These are phyloP conservation scores for Taurulus bubalis DNA, from an alignment of 2,113 vertebrate species.

Conservation along the genomic window DNA sequence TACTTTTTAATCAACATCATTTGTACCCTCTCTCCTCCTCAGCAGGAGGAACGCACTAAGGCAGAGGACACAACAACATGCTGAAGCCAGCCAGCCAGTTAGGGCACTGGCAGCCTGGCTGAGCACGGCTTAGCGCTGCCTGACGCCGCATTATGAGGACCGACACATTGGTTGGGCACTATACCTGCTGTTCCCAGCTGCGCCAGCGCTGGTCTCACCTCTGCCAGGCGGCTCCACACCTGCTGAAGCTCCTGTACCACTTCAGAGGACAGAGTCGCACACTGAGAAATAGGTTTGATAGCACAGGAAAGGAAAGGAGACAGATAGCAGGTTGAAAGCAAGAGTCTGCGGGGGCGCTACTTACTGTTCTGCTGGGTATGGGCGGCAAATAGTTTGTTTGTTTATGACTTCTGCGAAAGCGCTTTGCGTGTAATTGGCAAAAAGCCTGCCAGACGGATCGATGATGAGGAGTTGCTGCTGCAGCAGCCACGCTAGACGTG, in stretches of 20 bases:
- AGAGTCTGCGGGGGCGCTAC: slow-evolving; percentile 14
- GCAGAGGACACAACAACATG: slow-evolving; percentile 33
- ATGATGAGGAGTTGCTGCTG: slow-evolving; percentile 59
- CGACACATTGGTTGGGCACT: slow-evolving; percentile 54
- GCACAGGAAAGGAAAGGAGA: slow-evolving; percentile 22
- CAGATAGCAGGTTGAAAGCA: slow-evolving; percentile 12
- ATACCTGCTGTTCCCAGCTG: slow-evolving; percentile 65
- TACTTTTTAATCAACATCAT: slow-evolving; percentile 36
- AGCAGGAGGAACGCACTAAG: slow-evolving; percentile 14
- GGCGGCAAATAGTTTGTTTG: slow-evolving; percentile 56
- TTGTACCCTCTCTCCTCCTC: slow-evolving; percentile 2
- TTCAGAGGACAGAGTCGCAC: slow-evolving; percentile 36
- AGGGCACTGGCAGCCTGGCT: slow-evolving; percentile 40
- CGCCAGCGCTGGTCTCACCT: slow-evolving; percentile 48
- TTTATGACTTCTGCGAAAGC: slow-evolving; percentile 66
- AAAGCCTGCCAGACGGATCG: slow-evolving; percentile 61
- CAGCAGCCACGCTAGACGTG: slow-evolving; percentile 52
- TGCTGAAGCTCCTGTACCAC: slow-evolving; percentile 47
- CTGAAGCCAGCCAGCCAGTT: slow-evolving; percentile 46
- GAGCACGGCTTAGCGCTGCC: slow-evolving; percentile 56
- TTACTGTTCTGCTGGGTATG: slow-evolving; percentile 38
- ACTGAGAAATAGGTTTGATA: slow-evolving; percentile 57
- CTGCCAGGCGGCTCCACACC: slow-evolving; percentile 57
- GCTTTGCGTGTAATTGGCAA: slow-evolving; percentile 64
- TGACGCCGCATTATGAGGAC: slow-evolving; percentile 59